phyloP scores from a whole-genome alignment of 2,888 invertebrate genomes.

The Hydrotaea cyrtoneurina region DNA sequence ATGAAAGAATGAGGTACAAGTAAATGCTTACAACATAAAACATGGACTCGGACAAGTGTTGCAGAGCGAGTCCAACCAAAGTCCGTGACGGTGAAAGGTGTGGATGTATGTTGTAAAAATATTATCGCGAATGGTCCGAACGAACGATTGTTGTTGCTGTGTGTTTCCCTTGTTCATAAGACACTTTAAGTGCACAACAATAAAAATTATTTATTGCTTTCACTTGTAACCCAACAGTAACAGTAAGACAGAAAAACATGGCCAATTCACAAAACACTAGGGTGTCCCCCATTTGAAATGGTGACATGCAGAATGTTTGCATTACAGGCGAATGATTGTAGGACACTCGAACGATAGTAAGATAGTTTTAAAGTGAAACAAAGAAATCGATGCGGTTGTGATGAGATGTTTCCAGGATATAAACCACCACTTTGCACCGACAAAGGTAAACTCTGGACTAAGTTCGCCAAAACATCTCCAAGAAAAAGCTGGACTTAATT shows the following conservation, averaged over 20 bases:
- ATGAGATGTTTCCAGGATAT: too few relatives aligned
- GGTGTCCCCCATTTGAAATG: too few relatives aligned
- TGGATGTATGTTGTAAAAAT: constrained; percentile 37
- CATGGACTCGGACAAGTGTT: constrained; percentile 30
- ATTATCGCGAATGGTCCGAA: constrained; percentile 15
- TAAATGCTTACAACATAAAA: constrained; percentile 28
- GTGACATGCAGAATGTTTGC: too few relatives aligned
- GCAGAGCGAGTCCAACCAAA: not conserved
- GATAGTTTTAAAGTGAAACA: too few relatives aligned
- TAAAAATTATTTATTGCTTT: constrained; percentile 74
- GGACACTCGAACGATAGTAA: too few relatives aligned
- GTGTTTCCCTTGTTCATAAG: constrained; percentile 69
- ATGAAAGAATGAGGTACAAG: not conserved
- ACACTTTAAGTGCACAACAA: constrained; percentile 73
- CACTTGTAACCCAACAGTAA: constrained; percentile 61
- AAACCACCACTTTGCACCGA: too few relatives aligned
- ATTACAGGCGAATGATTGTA: too few relatives aligned
- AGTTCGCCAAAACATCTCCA: too few relatives aligned
- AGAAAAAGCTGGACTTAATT: too few relatives aligned
- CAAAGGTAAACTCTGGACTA: too few relatives aligned
- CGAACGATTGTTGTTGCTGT: not conserved
- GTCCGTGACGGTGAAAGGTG: not conserved
- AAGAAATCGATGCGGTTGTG: too few relatives aligned
- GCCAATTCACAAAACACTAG: constrained; percentile 11
- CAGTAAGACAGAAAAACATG: constrained; percentile 14